phyloP scores from a whole-genome alignment of 2,113 vertebrate genomes.

The Rhabdomys dilectus region DNA sequence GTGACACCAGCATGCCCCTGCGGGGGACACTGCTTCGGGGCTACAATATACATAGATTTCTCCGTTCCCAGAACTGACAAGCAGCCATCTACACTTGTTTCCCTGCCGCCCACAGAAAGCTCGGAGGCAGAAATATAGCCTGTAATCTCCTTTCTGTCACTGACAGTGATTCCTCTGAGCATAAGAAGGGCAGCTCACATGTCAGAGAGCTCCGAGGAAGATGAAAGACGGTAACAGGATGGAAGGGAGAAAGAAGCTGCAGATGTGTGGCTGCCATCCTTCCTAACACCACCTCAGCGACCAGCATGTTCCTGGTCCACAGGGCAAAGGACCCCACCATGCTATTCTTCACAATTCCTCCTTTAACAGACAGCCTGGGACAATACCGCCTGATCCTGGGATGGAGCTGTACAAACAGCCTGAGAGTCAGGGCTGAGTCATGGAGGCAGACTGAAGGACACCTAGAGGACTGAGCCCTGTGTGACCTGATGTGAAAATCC shows the following conservation, averaged over 20 bases:
- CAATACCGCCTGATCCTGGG: neutral
- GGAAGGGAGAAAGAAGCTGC: neutral
- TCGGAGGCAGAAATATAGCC: constrained; percentile 70
- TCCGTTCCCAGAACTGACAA: constrained; percentile 41
- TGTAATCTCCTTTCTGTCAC: constrained; percentile 69
- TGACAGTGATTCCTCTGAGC: constrained; percentile 55
- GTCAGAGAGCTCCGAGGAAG: constrained; percentile 3
- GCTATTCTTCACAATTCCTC: neutral
- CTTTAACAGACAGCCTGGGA: neutral
- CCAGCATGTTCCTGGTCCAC: neutral
- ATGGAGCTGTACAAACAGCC: neutral
- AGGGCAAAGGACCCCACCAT: neutral
- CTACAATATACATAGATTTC: constrained; percentile 11
- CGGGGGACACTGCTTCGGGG: neutral
- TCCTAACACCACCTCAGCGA: neutral
- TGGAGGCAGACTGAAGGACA: neutral
- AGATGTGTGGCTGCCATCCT: rapidly evolving
- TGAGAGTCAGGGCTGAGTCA: neutral
- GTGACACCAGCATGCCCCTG: neutral
- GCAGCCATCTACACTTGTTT: constrained; percentile 17
- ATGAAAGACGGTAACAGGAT: neutral
- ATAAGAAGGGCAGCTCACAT: neutral
- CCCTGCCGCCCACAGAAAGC: constrained; percentile 57
- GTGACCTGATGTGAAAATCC: neutral
- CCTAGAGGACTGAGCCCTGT: neutral